phyloP scores from a whole-genome alignment of 2,888 invertebrate genomes.

The Capitulum mitella region DNA sequence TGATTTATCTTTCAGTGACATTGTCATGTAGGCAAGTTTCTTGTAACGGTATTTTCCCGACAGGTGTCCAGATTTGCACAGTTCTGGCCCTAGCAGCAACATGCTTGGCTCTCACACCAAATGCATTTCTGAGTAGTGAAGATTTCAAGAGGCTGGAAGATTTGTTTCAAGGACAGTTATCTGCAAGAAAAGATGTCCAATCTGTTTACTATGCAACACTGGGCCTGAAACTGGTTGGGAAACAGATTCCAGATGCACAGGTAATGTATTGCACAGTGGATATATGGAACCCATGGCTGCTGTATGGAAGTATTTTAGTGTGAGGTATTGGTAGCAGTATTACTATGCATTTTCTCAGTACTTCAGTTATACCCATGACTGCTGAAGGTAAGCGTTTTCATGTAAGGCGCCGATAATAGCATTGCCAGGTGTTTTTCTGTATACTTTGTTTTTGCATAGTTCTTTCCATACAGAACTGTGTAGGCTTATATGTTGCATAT shows the following conservation, averaged over 20 bases:
- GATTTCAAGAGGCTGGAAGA: conserved; percentile 1
- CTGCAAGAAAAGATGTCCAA: neutral
- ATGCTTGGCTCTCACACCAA: neutral
- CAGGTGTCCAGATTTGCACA: neutral
- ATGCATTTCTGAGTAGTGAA: neutral
- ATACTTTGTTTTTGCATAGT: too few relatives aligned
- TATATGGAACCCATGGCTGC: neutral
- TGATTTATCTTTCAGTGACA: too few relatives aligned
- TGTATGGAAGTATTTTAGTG: neutral
- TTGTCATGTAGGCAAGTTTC: too few relatives aligned
- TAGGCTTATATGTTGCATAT: too few relatives aligned
- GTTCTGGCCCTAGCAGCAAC: neutral
- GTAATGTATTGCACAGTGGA: conserved; percentile 25
- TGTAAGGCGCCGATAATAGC: too few relatives aligned
- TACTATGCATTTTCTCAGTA: neutral
- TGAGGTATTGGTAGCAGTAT: neutral
- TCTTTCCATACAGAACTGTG: too few relatives aligned
- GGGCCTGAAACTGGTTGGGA: conserved; percentile 35
- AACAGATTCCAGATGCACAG: conserved; percentile 33
- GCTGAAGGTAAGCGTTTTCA: neutral
- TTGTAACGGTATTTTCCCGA: too few relatives aligned
- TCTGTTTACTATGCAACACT: conserved; percentile 37
- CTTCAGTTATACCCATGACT: neutral
- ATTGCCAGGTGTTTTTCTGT: too few relatives aligned
- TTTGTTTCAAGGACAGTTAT: neutral